A percentile compares a stretch with the other conserved stretches of the same genome.
These are phyloP conservation scores for Phymorhynchus buccinoides DNA, from an alignment of 1,140 invertebrate species.

Conservation along the genomic window DNA sequence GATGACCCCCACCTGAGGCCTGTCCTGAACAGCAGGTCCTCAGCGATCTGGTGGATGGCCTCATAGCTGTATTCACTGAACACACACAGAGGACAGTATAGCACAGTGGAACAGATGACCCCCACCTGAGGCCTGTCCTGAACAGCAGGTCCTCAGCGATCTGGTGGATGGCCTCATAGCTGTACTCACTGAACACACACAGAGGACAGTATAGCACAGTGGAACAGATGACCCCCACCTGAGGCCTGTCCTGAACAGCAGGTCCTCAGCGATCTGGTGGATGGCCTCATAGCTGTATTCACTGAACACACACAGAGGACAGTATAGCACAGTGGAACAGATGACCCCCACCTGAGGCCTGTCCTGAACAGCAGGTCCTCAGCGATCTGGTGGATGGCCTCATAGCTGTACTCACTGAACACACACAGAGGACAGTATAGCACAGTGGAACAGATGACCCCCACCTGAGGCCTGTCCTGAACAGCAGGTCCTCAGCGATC, in stretches of 20 bases:
- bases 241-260: constrained; percentile 83
- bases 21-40: constrained; percentile 83
- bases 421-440: neutral
- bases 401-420: constrained; percentile 80
- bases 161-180: constrained; percentile 86
- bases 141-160: constrained; percentile 84
- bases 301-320: neutral
- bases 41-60: constrained; percentile 83
- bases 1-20: constrained; percentile 92
- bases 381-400: constrained; percentile 85
- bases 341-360: constrained; percentile 89
- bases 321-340: too few relatives aligned
- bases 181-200: constrained; percentile 73
- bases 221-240: constrained; percentile 91
- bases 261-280: constrained; percentile 84
- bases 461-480: constrained; percentile 86
- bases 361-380: constrained; percentile 83
- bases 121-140: constrained; percentile 86
- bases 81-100: neutral
- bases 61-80: constrained; percentile 82
- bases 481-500: constrained; percentile 84
- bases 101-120: constrained; percentile 83
- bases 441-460: constrained; percentile 75
- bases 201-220: too few relatives aligned
- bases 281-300: constrained; percentile 86